Evolutionary conservation across 2,113 vertebrate species (phyloP), one percentile per base, ranked within the genome.

Genomic region (Petroica traversi): DNA sequence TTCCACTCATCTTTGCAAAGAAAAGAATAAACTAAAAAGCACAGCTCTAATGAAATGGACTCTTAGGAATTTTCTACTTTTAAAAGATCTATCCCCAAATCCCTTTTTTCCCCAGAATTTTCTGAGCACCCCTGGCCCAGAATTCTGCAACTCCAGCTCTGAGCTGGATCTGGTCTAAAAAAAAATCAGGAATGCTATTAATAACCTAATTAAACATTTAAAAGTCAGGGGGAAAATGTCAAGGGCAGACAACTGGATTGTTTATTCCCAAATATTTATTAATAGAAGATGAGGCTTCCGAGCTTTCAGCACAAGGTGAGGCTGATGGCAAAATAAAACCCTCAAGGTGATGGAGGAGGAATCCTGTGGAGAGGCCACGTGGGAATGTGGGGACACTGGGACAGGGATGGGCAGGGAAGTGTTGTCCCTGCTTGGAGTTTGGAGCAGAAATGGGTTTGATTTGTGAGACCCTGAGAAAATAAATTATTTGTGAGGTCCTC

Each of bases 261-360:
- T 96, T 96, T 96, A 91, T 95, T 83, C 91, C 94, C 41, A 97
- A 96, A 93, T 97, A 66, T 87, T 95, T 96, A 95, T 95, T 95
- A 90, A 82, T 72, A 81, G 77, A 49, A 89, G 89, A 91, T 79
- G 94, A 96, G 64, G 63, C 67, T 93, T 88, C 77, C 62, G 13
- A 46, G 81, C 59, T 92, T 66, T 69, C 28, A 77, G 88, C 40
- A 23, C 54, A 54, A 94, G 96, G 81, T 88, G 69, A 92, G 73
- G 71, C 80, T 52, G 76, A 46, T 64, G 83, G 73, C 36, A 87
- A 77, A 72, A 82, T n/a, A 20, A 15, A 54, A 71, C 31, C 48
- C 20, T 12, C 75, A 93, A 92, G 83, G 88, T 86, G 62, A 68
- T 23, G 19, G 7, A 19, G 68, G 25, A 69, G 15, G 79, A 61